Percentiles rank a stretch among this genome's conserved stretches.
These are phyloP conservation scores for Temnothorax curvispinosus DNA, from an alignment of 1,140 invertebrate genomes.

Conservation along the genomic window DNA sequence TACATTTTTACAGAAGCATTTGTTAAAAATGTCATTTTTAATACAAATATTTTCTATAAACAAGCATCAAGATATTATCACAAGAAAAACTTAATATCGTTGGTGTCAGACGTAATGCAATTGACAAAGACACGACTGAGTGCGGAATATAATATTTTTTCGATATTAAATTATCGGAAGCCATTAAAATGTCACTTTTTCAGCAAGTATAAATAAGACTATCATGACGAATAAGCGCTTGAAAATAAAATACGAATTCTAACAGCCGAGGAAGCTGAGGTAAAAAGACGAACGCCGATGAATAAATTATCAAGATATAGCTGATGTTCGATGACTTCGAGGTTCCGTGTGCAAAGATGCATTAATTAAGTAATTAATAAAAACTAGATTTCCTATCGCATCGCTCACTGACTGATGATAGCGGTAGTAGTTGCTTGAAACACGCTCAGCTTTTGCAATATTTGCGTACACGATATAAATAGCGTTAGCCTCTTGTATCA, in stretches of 20 bases:
- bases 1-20: not conserved
- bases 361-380: conserved; percentile 66
- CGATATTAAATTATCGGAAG: conserved; percentile 62
- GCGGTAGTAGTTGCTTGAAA: conserved; percentile 35
- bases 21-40: not conserved
- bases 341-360: conserved; percentile 21
- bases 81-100: not conserved
- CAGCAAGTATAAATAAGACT: conserved; percentile 66
- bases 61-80: conserved; percentile 22
- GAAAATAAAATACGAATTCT: conserved; percentile 63
- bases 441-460: conserved; percentile 46
- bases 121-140: conserved; percentile 23
- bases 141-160: conserved; percentile 51
- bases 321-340: conserved; percentile 52
- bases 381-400: conserved; percentile 48
- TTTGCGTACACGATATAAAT: not conserved
- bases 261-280: conserved; percentile 18
- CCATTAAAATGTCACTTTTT: conserved; percentile 70
- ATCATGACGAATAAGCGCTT: conserved; percentile 32
- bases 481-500: not conserved
- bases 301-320: conserved; percentile 68
- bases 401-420: conserved; percentile 57
- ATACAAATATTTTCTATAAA: not conserved
- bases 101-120: conserved; percentile 24
- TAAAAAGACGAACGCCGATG: conserved; percentile 30